Evolutionary conservation across 2,888 invertebrate species (phyloP).

Genomic region (Noctua pronuba): DNA sequence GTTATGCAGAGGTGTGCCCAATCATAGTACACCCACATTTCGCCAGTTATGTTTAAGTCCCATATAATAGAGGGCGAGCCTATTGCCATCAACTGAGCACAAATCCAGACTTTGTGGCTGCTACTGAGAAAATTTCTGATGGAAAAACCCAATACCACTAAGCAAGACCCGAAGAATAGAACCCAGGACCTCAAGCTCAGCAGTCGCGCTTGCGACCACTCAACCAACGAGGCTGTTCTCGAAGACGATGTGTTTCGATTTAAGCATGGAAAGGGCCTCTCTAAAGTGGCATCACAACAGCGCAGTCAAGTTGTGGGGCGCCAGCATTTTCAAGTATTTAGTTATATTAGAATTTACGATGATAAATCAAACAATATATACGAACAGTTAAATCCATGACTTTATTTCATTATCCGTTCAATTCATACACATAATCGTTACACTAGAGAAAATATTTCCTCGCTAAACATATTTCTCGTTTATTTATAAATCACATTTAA

Average conservation of each 20-base stretch:
- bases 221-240: neutral
- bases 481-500: constrained; percentile 86
- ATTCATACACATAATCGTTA: constrained; percentile 83
- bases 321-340: neutral
- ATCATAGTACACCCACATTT: too few relatives aligned
- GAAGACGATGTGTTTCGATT: neutral
- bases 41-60: too few relatives aligned
- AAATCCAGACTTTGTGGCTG: too few relatives aligned
- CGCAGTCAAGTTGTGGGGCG: too few relatives aligned
- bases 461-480: constrained; percentile 79
- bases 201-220: too few relatives aligned
- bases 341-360: neutral
- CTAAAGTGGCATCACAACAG: neutral
- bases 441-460: constrained; percentile 84
- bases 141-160: too few relatives aligned
- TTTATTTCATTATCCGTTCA: constrained; percentile 86
- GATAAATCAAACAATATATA: constrained; percentile 70
- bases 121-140: too few relatives aligned
- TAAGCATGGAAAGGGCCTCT: neutral
- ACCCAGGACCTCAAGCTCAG: too few relatives aligned
- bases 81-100: too few relatives aligned
- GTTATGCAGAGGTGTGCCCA: too few relatives aligned
- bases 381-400: constrained; percentile 84
- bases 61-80: too few relatives aligned
- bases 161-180: too few relatives aligned